Base-by-base conservation (phyloP, 1,140 invertebrate genomes). In the Aphaenogaster ashmeadi region DNA sequence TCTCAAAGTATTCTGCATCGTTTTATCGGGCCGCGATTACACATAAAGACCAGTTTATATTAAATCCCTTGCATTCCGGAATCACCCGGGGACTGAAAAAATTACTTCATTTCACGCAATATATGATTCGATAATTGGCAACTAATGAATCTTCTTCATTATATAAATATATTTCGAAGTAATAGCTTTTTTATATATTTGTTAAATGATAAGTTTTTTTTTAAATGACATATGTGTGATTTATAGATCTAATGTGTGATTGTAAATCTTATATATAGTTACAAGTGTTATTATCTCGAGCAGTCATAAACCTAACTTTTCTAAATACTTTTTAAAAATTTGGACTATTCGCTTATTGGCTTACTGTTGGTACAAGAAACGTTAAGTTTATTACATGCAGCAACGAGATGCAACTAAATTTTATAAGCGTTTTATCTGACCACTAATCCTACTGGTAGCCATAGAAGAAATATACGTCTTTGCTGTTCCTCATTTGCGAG, bases 401-500 rank as follows among this genome's bases (percentile, higher is more conserved):
- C 69, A 56, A 56, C 15, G 36, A 69, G 33, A 80, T 21, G 47
- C 66, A 38, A 3, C 38, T 33, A 38, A 80, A 66, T 79, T 84
- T 7, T 47, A 47, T 74, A 83, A 75, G 54, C 69, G 54, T 38
- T 62, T 56, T 47, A 36, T 75, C 69, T 60, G 52, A 60, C 79
- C 54, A 33, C 69, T 38, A 74, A 27, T 84, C 38, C 27, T 21
- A 62, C n/a, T 58, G 41, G 54, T 74, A 84, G 33, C 54, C 36
- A 7, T 36, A 27, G 54, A 84, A 27, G 69, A 84, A 74, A 75
- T 60, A 74, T 74, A 33, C 33, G 41, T 80, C 60, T 27, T 77
- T 33, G 74, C 77, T 86, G 88, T 67, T 87, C 50, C 88, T 89
- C 88, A 90, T 90, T 90, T 90, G 77, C 88, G 64, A 41, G 77